phyloP scores from a whole-genome alignment of 2,888 invertebrate species.

The Melipona bicolor region DNA sequence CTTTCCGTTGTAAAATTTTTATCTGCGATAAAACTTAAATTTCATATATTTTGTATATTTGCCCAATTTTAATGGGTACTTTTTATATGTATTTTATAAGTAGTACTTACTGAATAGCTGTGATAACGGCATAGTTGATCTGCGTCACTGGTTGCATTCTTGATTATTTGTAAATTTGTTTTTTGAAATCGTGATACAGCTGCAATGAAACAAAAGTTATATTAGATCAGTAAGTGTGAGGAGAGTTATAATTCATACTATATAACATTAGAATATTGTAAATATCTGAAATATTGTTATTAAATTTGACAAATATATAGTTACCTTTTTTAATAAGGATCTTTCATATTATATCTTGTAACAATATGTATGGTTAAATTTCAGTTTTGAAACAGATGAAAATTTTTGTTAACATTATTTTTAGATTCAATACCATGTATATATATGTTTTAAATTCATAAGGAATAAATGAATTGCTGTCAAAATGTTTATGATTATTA shows the following conservation, averaged over 20 bases:
- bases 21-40: slow-evolving; percentile 26
- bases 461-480: slow-evolving; percentile 45
- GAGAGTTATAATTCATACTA: slow-evolving; percentile 26
- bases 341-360: slow-evolving; percentile 40
- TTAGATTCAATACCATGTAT: slow-evolving; percentile 36
- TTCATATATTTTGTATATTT: slow-evolving; percentile 47
- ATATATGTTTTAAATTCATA: slow-evolving; percentile 36
- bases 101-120: slow-evolving; percentile 72
- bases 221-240: slow-evolving; percentile 69
- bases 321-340: slow-evolving; percentile 25
- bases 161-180: slow-evolving; percentile 62
- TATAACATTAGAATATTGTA: slow-evolving; percentile 10
- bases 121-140: slow-evolving; percentile 68
- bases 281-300: slow-evolving; percentile 24
- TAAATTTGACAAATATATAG: slow-evolving; percentile 33
- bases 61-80: slow-evolving; percentile 43
- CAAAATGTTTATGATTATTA: slow-evolving; percentile 28
- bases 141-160: slow-evolving; percentile 61
- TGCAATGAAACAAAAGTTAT: slow-evolving; percentile 54
- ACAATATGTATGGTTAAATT: slow-evolving; percentile 57
- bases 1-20: slow-evolving; percentile 43
- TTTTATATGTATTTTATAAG: slow-evolving; percentile 68
- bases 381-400: slow-evolving; percentile 39
- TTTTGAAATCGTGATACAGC: slow-evolving; percentile 63
- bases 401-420: slow-evolving; percentile 44